Base-by-base conservation (phyloP, 2,113 vertebrate species). In the Aramus guarauna region DNA sequence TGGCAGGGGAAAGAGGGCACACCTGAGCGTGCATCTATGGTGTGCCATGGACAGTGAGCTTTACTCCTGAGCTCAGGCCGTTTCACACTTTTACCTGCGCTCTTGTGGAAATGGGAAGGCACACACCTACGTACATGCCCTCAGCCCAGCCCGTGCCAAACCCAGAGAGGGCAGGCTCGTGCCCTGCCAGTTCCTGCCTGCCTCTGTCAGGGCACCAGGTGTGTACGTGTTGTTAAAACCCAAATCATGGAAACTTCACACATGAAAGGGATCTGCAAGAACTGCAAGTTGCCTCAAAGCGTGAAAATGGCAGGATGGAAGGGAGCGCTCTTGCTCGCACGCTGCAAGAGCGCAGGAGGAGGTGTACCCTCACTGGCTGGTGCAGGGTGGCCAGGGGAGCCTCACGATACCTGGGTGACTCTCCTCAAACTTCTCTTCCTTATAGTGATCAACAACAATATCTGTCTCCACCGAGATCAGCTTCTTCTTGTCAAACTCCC, bases 381-480 rank as follows among this genome's bases (percentile, higher is more conserved):
- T 56, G 66, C 47, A 48, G 72, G 59, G 43, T 7, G 1, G 52
- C 22, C 48, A 58, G 50, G 30, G 48, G 27, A 82, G 32, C 30
- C 55, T 77, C 39, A 43, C 0, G 0, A 11, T 77, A 99, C 99
- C 99, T 95, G 98, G 96, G 50, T 92, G 97, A 45, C 43, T 94
- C 52, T 99, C 99, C 88, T 99, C 98, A 84, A 98, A 99, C 93
- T 99, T 99, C 97, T 99, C 99, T 96, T 99, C 99, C 96, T 99
- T 99, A 93, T 99, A 99, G 98, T 99, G 99, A 94, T 99, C 99
- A 4, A 99, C 99, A 18, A 99, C 99, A 5, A 99, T 99, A 97
- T 99, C 99, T 0, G 99, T 99, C 96, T 99, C 99, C 72, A 99
- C 99, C 0, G 99, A 99, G 96, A 99, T 99, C 75, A 99, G 98